phyloP scores from a whole-genome alignment of 2,888 invertebrate species.

The Cryptus armator region DNA sequence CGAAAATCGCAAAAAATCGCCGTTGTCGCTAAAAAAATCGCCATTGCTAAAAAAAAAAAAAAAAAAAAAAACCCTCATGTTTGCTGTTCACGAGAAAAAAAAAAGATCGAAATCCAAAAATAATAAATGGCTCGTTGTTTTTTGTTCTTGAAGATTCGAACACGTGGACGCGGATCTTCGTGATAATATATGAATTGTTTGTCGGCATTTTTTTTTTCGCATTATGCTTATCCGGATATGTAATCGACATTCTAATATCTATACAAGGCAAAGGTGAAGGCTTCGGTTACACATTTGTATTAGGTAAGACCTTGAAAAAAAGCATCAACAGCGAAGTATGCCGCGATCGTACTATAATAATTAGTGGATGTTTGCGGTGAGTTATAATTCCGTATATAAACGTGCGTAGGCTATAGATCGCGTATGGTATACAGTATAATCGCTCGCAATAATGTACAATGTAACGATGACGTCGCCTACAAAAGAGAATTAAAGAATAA shows the following conservation, averaged over 20 bases:
- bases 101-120: no score
- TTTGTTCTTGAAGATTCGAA: no score
- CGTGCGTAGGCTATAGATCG: not conserved
- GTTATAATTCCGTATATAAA: not conserved
- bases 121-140: no score
- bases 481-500: not conserved
- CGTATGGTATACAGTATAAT: not conserved
- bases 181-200: no score
- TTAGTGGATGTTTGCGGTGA: constrained; percentile 9
- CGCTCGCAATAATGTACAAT: not conserved
- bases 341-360: constrained; percentile 28
- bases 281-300: constrained; percentile 39
- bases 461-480: not conserved
- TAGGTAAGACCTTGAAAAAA: constrained; percentile 44
- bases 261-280: constrained; percentile 49
- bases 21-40: no score
- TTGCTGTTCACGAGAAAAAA: no score
- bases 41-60: no score
- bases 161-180: no score
- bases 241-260: not conserved
- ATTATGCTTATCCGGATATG: no score
- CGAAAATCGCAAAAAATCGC: no score
- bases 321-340: not conserved
- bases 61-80: no score
- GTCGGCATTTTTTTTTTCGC: no score